Conservation (phyloP, 2,797 vertebrate species). For the Gila robusta region DNA sequence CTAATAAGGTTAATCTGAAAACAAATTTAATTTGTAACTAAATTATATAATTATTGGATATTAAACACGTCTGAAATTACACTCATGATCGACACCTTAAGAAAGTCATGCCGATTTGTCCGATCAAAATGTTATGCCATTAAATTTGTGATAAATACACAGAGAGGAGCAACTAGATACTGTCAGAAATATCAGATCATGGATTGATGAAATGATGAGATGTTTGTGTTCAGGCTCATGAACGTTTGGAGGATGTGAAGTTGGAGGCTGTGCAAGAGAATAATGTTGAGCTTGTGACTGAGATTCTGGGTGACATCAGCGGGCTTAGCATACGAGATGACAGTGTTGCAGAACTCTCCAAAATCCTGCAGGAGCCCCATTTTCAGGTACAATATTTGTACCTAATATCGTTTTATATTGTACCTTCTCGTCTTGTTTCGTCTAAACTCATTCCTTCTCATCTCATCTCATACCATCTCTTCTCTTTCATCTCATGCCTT, state of each 20-base stretch:
- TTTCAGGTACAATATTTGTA: constrained; percentile 85
- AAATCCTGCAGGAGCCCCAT: constrained; percentile 95
- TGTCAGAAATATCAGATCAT: neutral
- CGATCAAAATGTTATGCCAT: neutral
- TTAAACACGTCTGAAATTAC: constrained; percentile 23
- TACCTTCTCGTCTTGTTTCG: neutral
- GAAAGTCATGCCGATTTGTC: constrained; percentile 17
- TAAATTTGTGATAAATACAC: neutral
- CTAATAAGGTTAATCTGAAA: neutral
- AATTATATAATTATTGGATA: neutral
- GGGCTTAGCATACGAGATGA: constrained; percentile 87
- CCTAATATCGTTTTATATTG: neutral
- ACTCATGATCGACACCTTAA: constrained; percentile 34
- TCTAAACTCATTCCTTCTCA: neutral
- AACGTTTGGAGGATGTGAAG: constrained; percentile 94
- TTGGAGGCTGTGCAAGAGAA: constrained; percentile 98
- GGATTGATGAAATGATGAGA: neutral
- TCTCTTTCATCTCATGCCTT: neutral
- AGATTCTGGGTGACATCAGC: constrained; percentile 95
- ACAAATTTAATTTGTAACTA: neutral
- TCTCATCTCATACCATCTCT: neutral
- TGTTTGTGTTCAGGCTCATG: constrained; percentile 83
- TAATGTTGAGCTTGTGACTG: constrained; percentile 94
- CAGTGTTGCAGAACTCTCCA: constrained; percentile 89
- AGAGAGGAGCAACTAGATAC: neutral